Conservation (phyloP, 2,797 vertebrate genomes). For the Ispidina lecontei region DNA sequence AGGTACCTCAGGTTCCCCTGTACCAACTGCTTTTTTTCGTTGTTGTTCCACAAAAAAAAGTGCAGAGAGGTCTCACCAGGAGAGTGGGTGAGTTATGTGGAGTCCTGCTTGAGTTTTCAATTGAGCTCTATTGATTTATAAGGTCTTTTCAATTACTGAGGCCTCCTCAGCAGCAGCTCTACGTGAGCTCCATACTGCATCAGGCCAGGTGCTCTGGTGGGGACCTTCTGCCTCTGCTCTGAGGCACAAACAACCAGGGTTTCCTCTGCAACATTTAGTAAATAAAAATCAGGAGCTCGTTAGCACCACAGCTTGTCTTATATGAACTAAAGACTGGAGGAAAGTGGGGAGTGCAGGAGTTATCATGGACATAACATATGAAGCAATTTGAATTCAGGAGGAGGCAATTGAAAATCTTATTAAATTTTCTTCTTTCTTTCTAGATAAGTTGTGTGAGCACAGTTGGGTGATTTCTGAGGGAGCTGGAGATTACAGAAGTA, state of each 20-base stretch:
- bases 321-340: neutral
- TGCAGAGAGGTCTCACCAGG: no score
- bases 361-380: slow-evolving; percentile 53
- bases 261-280: slow-evolving; percentile 52
- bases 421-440: slow-evolving; percentile 29
- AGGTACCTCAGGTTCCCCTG: neutral
- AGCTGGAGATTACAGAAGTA: slow-evolving; percentile 24
- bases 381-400: slow-evolving; percentile 60
- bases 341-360: slow-evolving; percentile 4
- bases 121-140: slow-evolving; percentile 76
- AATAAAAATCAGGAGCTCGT: slow-evolving; percentile 64
- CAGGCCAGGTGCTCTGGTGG: neutral
- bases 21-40: neutral
- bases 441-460: neutral
- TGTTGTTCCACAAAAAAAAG: neutral
- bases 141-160: slow-evolving; percentile 71
- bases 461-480: slow-evolving; percentile 43
- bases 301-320: neutral
- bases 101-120: slow-evolving; percentile 56
- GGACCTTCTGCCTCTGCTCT: neutral
- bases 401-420: slow-evolving; percentile 71
- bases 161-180: slow-evolving; percentile 45
- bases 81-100: slow-evolving; percentile 37
- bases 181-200: slow-evolving; percentile 58
- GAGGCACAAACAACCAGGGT: slow-evolving; percentile 28